Percentiles rank a stretch among this genome's conserved stretches.
phyloP scores from a whole-genome alignment of 2,888 invertebrate species.

The Taenaris catops region DNA sequence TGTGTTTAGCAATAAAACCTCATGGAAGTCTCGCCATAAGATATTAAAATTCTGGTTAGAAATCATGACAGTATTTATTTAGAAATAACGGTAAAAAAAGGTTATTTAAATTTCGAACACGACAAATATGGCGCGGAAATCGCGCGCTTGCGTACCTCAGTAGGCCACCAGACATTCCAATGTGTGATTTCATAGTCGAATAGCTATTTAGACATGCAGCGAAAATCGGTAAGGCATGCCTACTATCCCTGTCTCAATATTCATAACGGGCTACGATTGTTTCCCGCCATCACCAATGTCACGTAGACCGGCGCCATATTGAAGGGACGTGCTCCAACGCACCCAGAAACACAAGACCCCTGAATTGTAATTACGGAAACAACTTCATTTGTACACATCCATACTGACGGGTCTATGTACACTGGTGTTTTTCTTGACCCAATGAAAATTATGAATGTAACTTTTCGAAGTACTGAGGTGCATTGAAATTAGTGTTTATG shows the following conservation, averaged over 20 bases:
- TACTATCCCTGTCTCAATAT: conserved; percentile 60
- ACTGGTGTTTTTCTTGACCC: conserved; percentile 59
- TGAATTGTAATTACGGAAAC: conserved; percentile 12
- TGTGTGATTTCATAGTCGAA: conserved; percentile 38
- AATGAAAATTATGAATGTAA: conserved; percentile 68
- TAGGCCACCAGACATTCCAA: conserved; percentile 42
- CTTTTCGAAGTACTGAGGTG: conserved; percentile 33
- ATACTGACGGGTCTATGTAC: conserved; percentile 36
- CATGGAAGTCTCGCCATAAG: too few relatives aligned
- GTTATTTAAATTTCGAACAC: conserved; percentile 40
- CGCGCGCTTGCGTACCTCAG: conserved; percentile 37
- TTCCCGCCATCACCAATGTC: conserved; percentile 62
- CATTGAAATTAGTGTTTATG: conserved; percentile 43
- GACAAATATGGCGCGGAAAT: conserved; percentile 38
- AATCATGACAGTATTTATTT: background rate
- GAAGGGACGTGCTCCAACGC: conserved; percentile 59
- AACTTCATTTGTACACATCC: conserved; percentile 6
- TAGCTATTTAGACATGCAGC: conserved; percentile 37
- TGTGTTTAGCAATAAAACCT: too few relatives aligned
- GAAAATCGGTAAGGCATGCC: conserved; percentile 52
- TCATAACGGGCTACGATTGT: conserved; percentile 71
- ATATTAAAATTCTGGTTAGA: background rate
- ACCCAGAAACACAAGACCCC: conserved; percentile 47
- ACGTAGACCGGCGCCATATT: conserved; percentile 69
- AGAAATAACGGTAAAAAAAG: conserved; percentile 27